Base-by-base conservation (phyloP, 2,888 invertebrate genomes). In the Cataglyphis cursor region DNA sequence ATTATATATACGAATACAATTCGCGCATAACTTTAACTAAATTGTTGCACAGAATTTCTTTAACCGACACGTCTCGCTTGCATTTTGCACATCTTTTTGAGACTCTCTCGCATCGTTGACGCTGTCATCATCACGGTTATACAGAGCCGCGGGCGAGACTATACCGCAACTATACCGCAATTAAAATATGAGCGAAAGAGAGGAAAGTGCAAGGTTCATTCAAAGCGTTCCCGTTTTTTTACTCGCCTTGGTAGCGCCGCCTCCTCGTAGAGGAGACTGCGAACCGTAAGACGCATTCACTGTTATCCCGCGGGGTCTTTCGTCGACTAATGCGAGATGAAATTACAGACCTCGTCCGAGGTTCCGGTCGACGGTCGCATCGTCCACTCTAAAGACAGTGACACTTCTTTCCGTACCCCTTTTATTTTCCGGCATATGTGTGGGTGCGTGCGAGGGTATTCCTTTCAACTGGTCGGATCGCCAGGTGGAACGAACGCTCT, bases 311-410 rank as follows among this genome's bases (percentile, higher is more conserved):
- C 80, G 82, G 85, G 83, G 88, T 88, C 88, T 88, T 89, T 87
- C 85, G 83, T 84, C 81, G 82, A 84, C 87, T 92, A 92, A 92
- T 91, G 89, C 90, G 86, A 91, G 91, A 92, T 91, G 92, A 91
- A 91, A 91, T 91, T 91, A 91, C 91, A 92, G 84, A 81, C 85
- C 86, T 86, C 31, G 31, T 31, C 87, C 65, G 85, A 82, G 84
- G 83, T 89, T 90, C 90, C 87, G 86, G 85, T 85, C 85, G 88
- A 86, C 88, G 85, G 89, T 87, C 84, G 75, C 85, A 80, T 83
- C 83, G 88, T 84, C 81, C 89, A 81, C 87, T 87, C 82, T 78
- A 89, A 85, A 89, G 87, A 90, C 87, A 91, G 85, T 83, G 84
- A 74, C 72, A 51, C 65, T 65, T 72, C 81, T 44, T 80, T 48